A percentile compares a stretch with the other conserved stretches of the same genome.
phyloP scores from a whole-genome alignment of 2,888 invertebrate species.

The Euplexia lucipara region DNA sequence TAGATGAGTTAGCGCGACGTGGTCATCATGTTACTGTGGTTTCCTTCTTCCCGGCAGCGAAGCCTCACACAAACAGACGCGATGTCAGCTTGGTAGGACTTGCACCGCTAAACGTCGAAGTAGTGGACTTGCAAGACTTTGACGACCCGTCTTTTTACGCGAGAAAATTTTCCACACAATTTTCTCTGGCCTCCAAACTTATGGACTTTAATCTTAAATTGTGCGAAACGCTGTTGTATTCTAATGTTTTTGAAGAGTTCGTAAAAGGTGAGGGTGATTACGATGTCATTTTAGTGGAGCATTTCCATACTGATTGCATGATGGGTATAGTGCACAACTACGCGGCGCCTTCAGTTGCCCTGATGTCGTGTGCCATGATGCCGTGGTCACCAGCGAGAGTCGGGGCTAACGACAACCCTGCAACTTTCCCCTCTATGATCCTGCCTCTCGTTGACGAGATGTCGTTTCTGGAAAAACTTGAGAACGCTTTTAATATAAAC shows the following conservation, averaged over 20 bases:
- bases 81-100: constrained; percentile 74
- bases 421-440: constrained; percentile 79
- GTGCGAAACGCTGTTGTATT: constrained; percentile 74
- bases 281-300: constrained; percentile 86
- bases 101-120: constrained; percentile 69
- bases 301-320: constrained; percentile 88
- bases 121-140: constrained; percentile 68
- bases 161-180: constrained; percentile 56
- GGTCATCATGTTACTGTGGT: constrained; percentile 88
- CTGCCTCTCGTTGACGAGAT: constrained; percentile 75
- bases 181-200: constrained; percentile 58
- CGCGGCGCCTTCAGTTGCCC: constrained; percentile 78
- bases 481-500: constrained; percentile 78
- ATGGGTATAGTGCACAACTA: constrained; percentile 83
- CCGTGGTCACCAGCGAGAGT: constrained; percentile 81
- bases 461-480: constrained; percentile 80
- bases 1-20: constrained; percentile 80
- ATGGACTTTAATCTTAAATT: constrained; percentile 66
- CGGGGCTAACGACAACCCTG: constrained; percentile 82
- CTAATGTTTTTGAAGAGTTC: constrained; percentile 73
- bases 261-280: constrained; percentile 76
- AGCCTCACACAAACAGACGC: constrained; percentile 64
- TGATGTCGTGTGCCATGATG: constrained; percentile 80
- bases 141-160: constrained; percentile 62
- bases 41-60: constrained; percentile 80